A percentile compares a stretch with the other conserved stretches of the same genome.
phyloP scores from a whole-genome alignment of 2,888 invertebrate species.

The Sinelater perroti region DNA sequence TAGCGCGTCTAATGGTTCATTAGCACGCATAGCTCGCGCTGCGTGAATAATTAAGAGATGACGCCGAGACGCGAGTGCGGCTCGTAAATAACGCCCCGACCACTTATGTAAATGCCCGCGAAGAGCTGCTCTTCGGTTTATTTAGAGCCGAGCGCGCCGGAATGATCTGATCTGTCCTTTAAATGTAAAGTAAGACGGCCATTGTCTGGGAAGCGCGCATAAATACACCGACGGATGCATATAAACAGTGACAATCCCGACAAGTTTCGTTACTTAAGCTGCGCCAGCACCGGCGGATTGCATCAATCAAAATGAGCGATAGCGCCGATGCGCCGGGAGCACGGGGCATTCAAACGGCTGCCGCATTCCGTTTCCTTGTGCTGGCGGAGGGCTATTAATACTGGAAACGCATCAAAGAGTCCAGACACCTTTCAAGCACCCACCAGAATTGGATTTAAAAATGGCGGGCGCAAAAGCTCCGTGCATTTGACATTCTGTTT shows the following conservation, averaged over 20 bases:
- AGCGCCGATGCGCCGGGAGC: not conserved
- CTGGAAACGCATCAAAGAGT: not conserved
- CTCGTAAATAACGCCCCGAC: slow-evolving; percentile 43
- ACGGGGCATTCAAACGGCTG: not conserved
- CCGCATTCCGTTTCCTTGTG: not conserved
- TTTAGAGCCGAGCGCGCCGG: slow-evolving; percentile 42
- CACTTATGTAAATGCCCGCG: slow-evolving; percentile 44
- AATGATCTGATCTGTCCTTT: slow-evolving; percentile 37
- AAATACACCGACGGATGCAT: slow-evolving; percentile 39
- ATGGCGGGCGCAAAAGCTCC: not conserved
- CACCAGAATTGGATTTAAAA: not conserved
- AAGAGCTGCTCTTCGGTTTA: slow-evolving; percentile 38
- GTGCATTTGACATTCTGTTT: slow-evolving; percentile 1
- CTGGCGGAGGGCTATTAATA: slow-evolving; percentile 2
- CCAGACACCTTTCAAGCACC: slow-evolving; percentile 1
- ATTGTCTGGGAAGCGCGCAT: slow-evolving; percentile 39
- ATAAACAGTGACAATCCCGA: slow-evolving; percentile 36
- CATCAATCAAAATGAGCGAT: slow-evolving; percentile 28
- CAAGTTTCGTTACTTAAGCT: slow-evolving; percentile 34
- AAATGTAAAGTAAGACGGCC: slow-evolving; percentile 33
- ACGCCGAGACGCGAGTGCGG: slow-evolving; percentile 45
- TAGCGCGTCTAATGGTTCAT: slow-evolving; percentile 42
- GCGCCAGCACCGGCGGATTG: slow-evolving; percentile 18
- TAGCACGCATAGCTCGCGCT: slow-evolving; percentile 42
- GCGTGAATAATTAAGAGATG: slow-evolving; percentile 50